Evolutionary conservation across 1,140 invertebrate genomes (phyloP), one percentile per base, ranked within the genome.

Genomic region (Drosophila triauraria): DNA sequence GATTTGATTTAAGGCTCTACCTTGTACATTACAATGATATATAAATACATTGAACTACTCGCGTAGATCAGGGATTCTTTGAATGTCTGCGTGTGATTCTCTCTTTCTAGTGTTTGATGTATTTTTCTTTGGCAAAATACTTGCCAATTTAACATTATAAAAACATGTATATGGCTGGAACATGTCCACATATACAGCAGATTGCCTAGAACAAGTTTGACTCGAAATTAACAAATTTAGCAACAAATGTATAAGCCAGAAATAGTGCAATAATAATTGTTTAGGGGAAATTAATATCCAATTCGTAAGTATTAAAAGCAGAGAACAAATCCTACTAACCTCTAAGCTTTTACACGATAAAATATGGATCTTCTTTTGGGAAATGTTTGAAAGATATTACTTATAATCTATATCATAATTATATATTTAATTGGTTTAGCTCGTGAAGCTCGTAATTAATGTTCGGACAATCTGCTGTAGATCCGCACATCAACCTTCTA

Each of bases 1-100:
- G 67, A 72, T 71, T 72, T 72, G 69, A 72, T 72, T 72, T 72
- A 72, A 72, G 69, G 69, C 69, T 72, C 67, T 72, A 72, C 69
- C 53, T 71, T 72, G 69, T 71, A 72, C 69, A 71, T 71, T 71
- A 72, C 67, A 71, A 71, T 72, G 69, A 71, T 72, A 71, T 59
- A 72, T 59, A 59, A 72, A 72, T 72, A 71, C 67, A 59, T 58
- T 35, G 67, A 60, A 38, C 53, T 43, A 72, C 69, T 71, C 4
- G 23, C 53, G 51, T 70, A 59, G 65, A 59, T 72, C 69, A 70
- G 69, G 51, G 32, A 20, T 58, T 48, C 15, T 32, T 35, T 27
- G n/a, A 71, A 71, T 70, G 51, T 71, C 9, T 58, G 69, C 35
- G 44, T 50, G 64, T 48, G 51, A 35, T 43, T 27, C 43, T 25